These are phyloP conservation scores for Brachionus sp. DNA, from an alignment of 1,140 invertebrate genomes.

Conservation along the genomic window DNA sequence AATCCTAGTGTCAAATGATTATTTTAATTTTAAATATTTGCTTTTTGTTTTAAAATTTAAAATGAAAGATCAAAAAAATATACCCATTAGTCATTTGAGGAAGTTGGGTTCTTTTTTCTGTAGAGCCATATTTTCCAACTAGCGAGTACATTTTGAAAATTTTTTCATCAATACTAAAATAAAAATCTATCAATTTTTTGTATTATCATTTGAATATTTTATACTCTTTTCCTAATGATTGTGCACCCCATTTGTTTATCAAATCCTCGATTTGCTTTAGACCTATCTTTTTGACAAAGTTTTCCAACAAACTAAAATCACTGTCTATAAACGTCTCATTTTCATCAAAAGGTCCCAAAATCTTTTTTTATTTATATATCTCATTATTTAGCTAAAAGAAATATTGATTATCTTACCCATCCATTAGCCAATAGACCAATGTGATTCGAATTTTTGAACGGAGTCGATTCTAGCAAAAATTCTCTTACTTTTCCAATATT, in stretches of 20 bases:
- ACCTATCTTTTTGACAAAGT: conserved; percentile 42
- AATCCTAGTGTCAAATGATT: too few relatives aligned
- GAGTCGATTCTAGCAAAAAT: not conserved
- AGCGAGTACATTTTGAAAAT: conserved; percentile 25
- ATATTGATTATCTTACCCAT: conserved; percentile 27
- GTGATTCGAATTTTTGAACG: not conserved
- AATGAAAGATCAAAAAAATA: not conserved
- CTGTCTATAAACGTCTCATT: conserved; percentile 79
- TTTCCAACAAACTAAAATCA: conserved; percentile 86
- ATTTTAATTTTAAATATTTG: too few relatives aligned
- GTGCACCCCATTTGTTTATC: conserved; percentile 46
- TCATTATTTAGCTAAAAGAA: not conserved
- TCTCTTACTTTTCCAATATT: not conserved
- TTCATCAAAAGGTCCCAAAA: conserved; percentile 72
- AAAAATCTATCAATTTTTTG: not conserved
- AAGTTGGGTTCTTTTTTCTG: conserved; percentile 9
- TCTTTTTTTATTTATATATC: not conserved
- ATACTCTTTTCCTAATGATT: conserved; percentile 50
- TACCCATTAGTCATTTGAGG: conserved; percentile 15
- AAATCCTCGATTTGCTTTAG: conserved; percentile 18
- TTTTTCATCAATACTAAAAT: not conserved
- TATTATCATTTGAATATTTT: conserved; percentile 47
- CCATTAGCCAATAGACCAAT: conserved; percentile 37
- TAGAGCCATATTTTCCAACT: conserved; percentile 28
- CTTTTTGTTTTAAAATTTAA: too few relatives aligned